Evolutionary conservation across 2,888 invertebrate species (phyloP).

Genomic region (Lithophane leautieri): DNA sequence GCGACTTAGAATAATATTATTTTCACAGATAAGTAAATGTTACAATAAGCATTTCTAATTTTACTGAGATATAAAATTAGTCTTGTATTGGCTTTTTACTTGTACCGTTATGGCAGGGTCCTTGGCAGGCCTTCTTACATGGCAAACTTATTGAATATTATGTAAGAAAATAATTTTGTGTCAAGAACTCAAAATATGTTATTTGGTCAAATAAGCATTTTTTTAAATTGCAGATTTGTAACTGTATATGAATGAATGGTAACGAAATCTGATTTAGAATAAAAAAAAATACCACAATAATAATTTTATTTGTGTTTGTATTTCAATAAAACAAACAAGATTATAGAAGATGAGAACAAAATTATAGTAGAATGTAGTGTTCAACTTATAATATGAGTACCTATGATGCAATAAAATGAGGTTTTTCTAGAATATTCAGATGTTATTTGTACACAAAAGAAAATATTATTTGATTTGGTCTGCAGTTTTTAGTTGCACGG

Average conservation of each 20-base stretch:
- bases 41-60: conserved; percentile 61
- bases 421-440: conserved; percentile 15
- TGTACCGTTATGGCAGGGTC: conserved; percentile 25
- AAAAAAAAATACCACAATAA: neutral
- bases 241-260: conserved; percentile 13
- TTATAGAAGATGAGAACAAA: neutral
- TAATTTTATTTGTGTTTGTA: conserved; percentile 3
- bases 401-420: conserved; percentile 12
- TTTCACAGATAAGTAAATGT: conserved; percentile 54
- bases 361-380: neutral
- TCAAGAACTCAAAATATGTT: conserved; percentile 34
- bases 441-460: conserved; percentile 17
- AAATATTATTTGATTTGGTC: conserved; percentile 2
- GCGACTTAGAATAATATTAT: conserved; percentile 48
- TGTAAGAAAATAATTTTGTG: conserved; percentile 21
- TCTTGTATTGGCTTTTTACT: conserved; percentile 62
- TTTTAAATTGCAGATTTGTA: conserved; percentile 1
- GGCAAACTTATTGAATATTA: conserved; percentile 32
- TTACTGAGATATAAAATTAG: conserved; percentile 59
- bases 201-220: conserved; percentile 15
- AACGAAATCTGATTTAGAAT: conserved; percentile 1
- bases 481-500: conserved; percentile 6
- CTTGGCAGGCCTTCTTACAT: conserved; percentile 34
- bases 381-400: neutral
- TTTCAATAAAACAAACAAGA: conserved; percentile 2